Evolutionary conservation across 2,888 invertebrate genomes (phyloP).

Genomic region (Ichneumoninae sp.): DNA sequence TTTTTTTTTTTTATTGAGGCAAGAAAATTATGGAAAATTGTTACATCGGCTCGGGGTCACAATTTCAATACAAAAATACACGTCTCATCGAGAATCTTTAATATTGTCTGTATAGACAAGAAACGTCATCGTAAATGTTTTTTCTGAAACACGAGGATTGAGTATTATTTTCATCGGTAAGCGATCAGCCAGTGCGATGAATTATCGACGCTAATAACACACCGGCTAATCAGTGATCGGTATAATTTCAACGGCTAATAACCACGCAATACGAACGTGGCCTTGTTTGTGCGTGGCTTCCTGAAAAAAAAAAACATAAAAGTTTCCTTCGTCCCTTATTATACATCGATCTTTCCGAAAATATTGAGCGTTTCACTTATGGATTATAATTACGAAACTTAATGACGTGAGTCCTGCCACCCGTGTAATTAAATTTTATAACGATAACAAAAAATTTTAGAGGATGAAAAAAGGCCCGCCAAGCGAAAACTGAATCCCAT

Average conservation of each 20-base stretch:
- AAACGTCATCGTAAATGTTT: not conserved
- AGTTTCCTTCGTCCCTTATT: constrained; percentile 17
- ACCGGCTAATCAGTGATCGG: constrained; percentile 54
- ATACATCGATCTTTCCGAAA: constrained; percentile 42
- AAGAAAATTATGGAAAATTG: not conserved
- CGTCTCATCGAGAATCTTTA: not conserved
- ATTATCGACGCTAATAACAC: constrained; percentile 47
- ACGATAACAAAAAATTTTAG: constrained; percentile 32
- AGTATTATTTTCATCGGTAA: constrained; percentile 11
- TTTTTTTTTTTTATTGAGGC: not conserved
- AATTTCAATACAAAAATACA: not conserved
- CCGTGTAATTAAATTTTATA: constrained; percentile 63
- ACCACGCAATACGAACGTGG: constrained; percentile 23
- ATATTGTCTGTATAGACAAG: not conserved
- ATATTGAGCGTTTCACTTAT: constrained; percentile 46
- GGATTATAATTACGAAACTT: constrained; percentile 55
- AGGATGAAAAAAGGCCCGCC: not conserved
- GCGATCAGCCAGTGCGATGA: constrained; percentile 22
- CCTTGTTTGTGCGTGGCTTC: constrained; percentile 44
- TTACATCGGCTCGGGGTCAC: not conserved
- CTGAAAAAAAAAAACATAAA: constrained; percentile 12
- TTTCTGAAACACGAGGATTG: not conserved
- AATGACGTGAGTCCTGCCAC: constrained; percentile 38
- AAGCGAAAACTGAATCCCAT: constrained; percentile 50
- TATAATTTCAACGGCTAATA: constrained; percentile 31